phyloP scores from a whole-genome alignment of 2,888 invertebrate genomes.

The Andrena bucephala region DNA sequence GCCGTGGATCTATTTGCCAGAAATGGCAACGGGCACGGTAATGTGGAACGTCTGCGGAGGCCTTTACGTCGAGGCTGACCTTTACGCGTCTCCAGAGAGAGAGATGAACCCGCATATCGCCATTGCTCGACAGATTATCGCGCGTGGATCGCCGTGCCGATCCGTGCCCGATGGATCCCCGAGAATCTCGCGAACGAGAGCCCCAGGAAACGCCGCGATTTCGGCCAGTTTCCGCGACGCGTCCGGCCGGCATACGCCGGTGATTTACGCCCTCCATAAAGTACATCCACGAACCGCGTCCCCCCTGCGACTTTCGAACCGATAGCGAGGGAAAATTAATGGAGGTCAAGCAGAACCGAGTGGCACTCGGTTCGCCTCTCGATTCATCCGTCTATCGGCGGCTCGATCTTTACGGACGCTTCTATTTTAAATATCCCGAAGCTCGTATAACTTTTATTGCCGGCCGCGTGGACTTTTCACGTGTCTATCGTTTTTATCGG shows the following conservation, averaged over 20 bases:
- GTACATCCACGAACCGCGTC: constrained; percentile 30
- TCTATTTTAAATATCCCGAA: constrained; percentile 54
- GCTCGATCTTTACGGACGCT: constrained; percentile 41
- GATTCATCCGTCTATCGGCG: constrained; percentile 52
- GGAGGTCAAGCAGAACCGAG: constrained; percentile 42
- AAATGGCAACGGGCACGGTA: constrained; percentile 73
- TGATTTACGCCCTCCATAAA: constrained; percentile 59
- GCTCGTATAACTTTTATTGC: constrained; percentile 45
- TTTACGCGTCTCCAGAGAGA: constrained; percentile 70
- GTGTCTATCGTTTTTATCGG: neutral
- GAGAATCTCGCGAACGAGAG: constrained; percentile 17
- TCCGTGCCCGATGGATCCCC: constrained; percentile 4
- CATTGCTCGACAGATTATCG: constrained; percentile 57
- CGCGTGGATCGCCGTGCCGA: constrained; percentile 31
- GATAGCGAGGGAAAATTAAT: constrained; percentile 54
- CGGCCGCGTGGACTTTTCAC: neutral
- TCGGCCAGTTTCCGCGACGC: constrained; percentile 40
- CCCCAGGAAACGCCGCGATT: constrained; percentile 6
- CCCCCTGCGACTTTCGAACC: constrained; percentile 37
- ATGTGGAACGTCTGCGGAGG: constrained; percentile 70
- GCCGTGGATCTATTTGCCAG: constrained; percentile 70
- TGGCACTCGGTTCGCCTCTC: constrained; percentile 33
- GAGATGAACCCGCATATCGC: constrained; percentile 70
- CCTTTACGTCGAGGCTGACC: constrained; percentile 70
- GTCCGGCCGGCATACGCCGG: neutral